Evolutionary conservation across 2,888 invertebrate species (phyloP).

Genomic region (Stenotaenia linearis): DNA sequence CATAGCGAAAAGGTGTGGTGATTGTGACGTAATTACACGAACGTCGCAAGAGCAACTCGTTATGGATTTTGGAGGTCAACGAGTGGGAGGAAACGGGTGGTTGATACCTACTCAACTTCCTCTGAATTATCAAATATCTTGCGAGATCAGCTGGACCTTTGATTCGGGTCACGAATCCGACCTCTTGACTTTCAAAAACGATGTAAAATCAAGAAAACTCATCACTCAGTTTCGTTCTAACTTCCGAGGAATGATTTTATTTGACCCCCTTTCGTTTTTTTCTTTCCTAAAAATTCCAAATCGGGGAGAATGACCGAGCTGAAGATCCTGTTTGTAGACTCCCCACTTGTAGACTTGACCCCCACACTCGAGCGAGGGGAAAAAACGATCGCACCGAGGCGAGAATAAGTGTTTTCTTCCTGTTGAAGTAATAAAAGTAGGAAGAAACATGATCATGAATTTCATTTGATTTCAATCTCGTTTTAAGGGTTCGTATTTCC

Average conservation of each 20-base stretch:
- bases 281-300: not conserved
- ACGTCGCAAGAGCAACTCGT: not conserved
- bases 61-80: not conserved
- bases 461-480: not conserved
- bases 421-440: not conserved
- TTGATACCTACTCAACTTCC: not conserved
- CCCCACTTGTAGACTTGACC: not conserved
- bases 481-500: not conserved
- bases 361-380: not conserved
- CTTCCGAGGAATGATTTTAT: too few relatives aligned
- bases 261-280: too few relatives aligned
- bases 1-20: not conserved
- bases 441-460: not conserved
- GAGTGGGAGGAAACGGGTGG: not conserved
- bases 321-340: not conserved
- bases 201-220: not conserved
- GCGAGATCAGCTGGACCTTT: not conserved
- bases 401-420: slow-evolving; percentile 3
- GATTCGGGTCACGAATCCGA: not conserved
- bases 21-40: not conserved
- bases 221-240: not conserved
- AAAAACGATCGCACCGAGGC: not conserved
- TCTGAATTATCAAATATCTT: not conserved
- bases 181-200: not conserved
- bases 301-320: not conserved